A percentile compares a stretch with the other conserved stretches of the same genome.
phyloP scores from a whole-genome alignment of 2,797 vertebrate genomes.

The Chelidonichthys spinosus region DNA sequence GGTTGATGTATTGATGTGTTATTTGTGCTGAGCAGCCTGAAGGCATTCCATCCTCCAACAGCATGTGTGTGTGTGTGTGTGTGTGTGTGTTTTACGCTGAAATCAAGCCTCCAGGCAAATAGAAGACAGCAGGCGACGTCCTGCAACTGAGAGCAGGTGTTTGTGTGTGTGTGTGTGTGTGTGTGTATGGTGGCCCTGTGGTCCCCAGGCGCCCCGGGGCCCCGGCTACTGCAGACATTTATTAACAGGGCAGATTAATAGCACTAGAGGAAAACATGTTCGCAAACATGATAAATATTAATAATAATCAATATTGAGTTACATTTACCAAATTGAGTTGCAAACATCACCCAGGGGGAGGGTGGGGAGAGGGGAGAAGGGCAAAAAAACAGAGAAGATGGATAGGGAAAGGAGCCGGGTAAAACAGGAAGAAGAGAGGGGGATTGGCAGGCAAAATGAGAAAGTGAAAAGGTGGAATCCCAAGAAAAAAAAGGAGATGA shows the following conservation, averaged over 20 bases:
- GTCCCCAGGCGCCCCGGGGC: constrained; percentile 82
- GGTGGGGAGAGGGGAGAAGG: not conserved
- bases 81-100: constrained; percentile 11
- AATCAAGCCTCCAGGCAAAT: constrained; percentile 68
- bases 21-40: constrained; percentile 75
- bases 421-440: constrained; percentile 17
- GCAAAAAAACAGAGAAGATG: not conserved
- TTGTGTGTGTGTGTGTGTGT: constrained; percentile 55
- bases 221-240: constrained; percentile 86
- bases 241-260: constrained; percentile 94
- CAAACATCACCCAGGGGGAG: constrained; percentile 80
- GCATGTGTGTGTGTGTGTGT: constrained; percentile 28
- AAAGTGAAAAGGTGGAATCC: not conserved
- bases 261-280: constrained; percentile 86
- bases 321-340: constrained; percentile 85
- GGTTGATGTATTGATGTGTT: constrained; percentile 78
- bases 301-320: constrained; percentile 94
- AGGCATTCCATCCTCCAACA: constrained; percentile 65
- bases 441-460: not conserved
- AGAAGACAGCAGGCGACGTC: constrained; percentile 74
- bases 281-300: constrained; percentile 93
- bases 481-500: not conserved
- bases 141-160: constrained; percentile 68
- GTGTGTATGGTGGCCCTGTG: constrained; percentile 75
- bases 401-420: constrained; percentile 13